Percentiles rank a stretch among this genome's conserved stretches.
phyloP scores from a whole-genome alignment of 2,888 invertebrate species.

The Caenorhabditis sp. region DNA sequence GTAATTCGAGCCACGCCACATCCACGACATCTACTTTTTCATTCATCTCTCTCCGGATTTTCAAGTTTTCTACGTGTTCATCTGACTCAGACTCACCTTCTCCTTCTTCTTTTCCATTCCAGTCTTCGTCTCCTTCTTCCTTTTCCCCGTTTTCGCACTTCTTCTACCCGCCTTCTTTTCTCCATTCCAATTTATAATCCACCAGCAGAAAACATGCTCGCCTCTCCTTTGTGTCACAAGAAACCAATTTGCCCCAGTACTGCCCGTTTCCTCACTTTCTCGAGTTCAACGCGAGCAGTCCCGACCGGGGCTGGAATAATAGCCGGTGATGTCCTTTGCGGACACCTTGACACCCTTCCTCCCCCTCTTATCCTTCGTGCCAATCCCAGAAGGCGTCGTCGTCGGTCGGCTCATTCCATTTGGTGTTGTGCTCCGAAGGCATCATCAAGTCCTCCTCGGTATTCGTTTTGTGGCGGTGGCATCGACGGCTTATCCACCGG shows the following conservation, averaged over 20 bases:
- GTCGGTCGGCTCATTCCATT: slow-evolving; percentile 3
- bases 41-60: slow-evolving; percentile 12
- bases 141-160: too few relatives aligned
- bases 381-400: not conserved
- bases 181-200: slow-evolving; percentile 26
- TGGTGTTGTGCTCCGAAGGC: not conserved
- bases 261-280: slow-evolving; percentile 40
- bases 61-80: not conserved
- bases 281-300: slow-evolving; percentile 47
- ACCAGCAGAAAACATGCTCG: not conserved
- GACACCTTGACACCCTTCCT: slow-evolving; percentile 45
- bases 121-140: not conserved
- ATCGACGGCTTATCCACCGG: slow-evolving; percentile 8
- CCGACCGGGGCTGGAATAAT: slow-evolving; percentile 37
- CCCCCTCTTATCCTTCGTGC: slow-evolving; percentile 31
- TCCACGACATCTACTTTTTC: slow-evolving; percentile 13
- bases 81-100: not conserved
- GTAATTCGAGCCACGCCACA: slow-evolving; percentile 35
- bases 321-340: slow-evolving; percentile 41
- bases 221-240: slow-evolving; percentile 34
- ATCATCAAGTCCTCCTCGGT: not conserved
- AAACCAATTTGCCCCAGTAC: slow-evolving; percentile 56
- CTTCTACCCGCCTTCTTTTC: not conserved
- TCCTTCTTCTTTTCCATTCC: too few relatives aligned
- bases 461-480: slow-evolving; percentile 25